Conservation (phyloP, 2,888 invertebrate species). For the Campoplex nolae region DNA sequence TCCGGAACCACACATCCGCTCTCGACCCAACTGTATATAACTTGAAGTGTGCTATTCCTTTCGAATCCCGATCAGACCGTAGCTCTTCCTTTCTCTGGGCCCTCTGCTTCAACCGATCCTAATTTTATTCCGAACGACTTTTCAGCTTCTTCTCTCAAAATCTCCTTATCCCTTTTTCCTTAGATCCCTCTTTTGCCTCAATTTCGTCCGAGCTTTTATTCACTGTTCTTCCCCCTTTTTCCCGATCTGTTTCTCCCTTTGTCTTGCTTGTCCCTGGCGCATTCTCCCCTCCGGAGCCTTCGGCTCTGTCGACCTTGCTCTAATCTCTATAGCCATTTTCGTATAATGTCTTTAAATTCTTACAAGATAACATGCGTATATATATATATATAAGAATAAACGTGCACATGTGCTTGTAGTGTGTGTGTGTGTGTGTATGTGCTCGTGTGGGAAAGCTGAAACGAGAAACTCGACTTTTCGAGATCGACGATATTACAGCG, state of each 20-base stretch:
- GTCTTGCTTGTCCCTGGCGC: neutral
- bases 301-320: constrained; percentile 44
- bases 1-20: constrained; percentile 36
- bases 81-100: constrained; percentile 30
- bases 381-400: neutral
- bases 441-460: constrained; percentile 7
- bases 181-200: constrained; percentile 38
- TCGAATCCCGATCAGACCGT: constrained; percentile 55
- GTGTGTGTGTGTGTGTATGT: no score
- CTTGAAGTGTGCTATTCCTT: constrained; percentile 26
- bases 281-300: constrained; percentile 9
- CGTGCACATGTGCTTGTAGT: neutral
- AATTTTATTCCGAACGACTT: constrained; percentile 66
- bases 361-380: constrained; percentile 7
- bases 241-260: constrained; percentile 2
- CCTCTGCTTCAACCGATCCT: constrained; percentile 41
- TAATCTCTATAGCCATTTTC: constrained; percentile 59
- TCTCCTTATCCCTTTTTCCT: constrained; percentile 6
- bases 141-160: constrained; percentile 37
- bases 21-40: neutral
- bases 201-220: constrained; percentile 50
- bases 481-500: constrained; percentile 65
- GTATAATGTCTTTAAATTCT: constrained; percentile 64
- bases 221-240: constrained; percentile 24
- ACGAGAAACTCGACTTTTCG: constrained; percentile 55